Conservation (phyloP, 1,140 invertebrate species). For the Achatina immaculata region DNA sequence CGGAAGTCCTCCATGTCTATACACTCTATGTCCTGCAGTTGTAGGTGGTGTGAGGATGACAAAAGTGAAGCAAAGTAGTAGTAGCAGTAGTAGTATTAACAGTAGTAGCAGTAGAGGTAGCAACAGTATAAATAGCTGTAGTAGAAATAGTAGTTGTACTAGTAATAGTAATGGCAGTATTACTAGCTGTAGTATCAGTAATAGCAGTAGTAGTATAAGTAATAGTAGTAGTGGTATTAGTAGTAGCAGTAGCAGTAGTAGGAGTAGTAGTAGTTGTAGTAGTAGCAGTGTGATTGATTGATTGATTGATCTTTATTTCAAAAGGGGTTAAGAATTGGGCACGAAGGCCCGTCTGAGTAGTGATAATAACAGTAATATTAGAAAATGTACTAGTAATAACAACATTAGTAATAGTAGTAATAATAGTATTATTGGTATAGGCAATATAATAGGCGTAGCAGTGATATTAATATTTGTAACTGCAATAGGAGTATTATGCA, state of each 20-base stretch:
- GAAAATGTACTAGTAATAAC: too few species aligned
- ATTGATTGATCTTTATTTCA: too few species aligned
- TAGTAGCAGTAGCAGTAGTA: not conserved
- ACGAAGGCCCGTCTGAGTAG: too few species aligned
- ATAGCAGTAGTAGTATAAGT: not conserved
- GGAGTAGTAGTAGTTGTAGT: not conserved
- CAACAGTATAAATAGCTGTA: not conserved
- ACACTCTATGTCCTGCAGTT: constrained; percentile 65
- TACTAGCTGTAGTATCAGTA: not conserved
- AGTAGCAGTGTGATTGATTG: not conserved
- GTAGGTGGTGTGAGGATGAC: not conserved
- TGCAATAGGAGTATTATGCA: too few species aligned
- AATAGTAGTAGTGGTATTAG: not conserved
- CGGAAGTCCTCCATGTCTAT: constrained; percentile 68
- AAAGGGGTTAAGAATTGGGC: too few species aligned
- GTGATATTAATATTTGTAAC: too few species aligned
- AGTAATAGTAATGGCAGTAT: not conserved
- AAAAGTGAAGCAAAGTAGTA: not conserved
- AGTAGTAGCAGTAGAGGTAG: not conserved
- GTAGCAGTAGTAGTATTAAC: not conserved
- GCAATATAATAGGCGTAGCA: too few species aligned
- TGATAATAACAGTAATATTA: too few species aligned
- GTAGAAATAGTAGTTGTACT: not conserved
- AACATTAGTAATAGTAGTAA: too few species aligned
- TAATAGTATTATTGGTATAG: too few species aligned